Evolutionary conservation across 1,140 invertebrate genomes (phyloP), one percentile per base, ranked within the genome.

Genomic region (Hypsibius dujardini): DNA sequence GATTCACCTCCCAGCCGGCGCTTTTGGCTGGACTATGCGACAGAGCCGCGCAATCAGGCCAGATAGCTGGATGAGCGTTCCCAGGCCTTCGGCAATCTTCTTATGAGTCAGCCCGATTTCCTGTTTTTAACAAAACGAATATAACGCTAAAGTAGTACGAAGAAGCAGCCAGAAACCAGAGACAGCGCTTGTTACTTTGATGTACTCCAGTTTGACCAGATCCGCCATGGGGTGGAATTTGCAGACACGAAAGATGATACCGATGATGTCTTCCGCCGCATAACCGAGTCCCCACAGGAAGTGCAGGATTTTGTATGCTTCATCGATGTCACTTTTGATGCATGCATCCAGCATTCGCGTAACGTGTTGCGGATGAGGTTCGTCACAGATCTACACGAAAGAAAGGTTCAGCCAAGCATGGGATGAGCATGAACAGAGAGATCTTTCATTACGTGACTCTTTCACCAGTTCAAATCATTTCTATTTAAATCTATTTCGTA

Each of bases 301-400:
- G 14, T 86, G 83, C 76, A 97, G 84, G 47, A 92, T 85, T 80
- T 88, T 88, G 76, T 90, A 95, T 1, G 93, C 90, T 75, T 89
- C 87, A 71, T 88, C 86, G 73, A 97, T 88, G 74, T 96, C 86
- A 56, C 87, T 86, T 69, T 87, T 72, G 2, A 75, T 62, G 71
- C 78, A 98, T 76, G 86, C 83, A 71, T 89, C 84, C 70, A 99
- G 80, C 92, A 98, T 97, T 74, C 89, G 86, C 79, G 90, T 89
- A 7, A 99, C 86, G 0, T 95, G 78, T 73, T 95, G 82, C 2
- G 96, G 96, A 84, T 98, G 94, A 0, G 96, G 95, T 79, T 99
- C 95, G 81, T 99, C 96, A 79, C 96, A 99, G 15, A 98, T 94
- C 83, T 85, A 72, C 14, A 28, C 28, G 28, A 28, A 28, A 28